Evolutionary conservation across 2,113 vertebrate species (phyloP).

Genomic region (Lophochroa leadbeateri): DNA sequence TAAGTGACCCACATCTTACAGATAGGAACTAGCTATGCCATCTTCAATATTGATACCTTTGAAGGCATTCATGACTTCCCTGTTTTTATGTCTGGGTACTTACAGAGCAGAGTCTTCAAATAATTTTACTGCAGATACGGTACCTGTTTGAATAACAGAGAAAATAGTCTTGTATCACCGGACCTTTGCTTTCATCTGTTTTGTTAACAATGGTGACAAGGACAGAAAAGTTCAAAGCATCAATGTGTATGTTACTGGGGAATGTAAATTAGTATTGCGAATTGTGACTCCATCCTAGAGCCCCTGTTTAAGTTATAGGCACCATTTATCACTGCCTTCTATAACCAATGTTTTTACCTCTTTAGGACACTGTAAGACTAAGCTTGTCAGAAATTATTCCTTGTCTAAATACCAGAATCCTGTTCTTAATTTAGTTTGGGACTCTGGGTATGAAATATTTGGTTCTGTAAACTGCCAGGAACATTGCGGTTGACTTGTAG

Average conservation of each 20-base stretch:
- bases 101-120: background rate
- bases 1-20: background rate
- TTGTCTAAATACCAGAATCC: background rate
- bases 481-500: background rate
- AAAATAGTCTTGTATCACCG: background rate
- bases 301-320: background rate
- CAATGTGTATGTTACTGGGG: background rate
- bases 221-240: background rate
- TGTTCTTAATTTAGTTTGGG: background rate
- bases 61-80: background rate
- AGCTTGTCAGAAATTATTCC: background rate
- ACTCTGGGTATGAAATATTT: background rate
- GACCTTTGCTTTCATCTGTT: background rate
- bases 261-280: background rate
- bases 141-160: background rate
- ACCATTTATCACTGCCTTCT: background rate
- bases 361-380: background rate
- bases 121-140: background rate
- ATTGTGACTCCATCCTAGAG: background rate
- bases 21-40: background rate
- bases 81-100: background rate
- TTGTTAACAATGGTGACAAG: background rate
- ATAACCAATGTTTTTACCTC: background rate
- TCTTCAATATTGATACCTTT: background rate
- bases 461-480: background rate